Evolutionary conservation across 2,797 vertebrate genomes (phyloP).

Genomic region (Phyllotis vaccarum): DNA sequence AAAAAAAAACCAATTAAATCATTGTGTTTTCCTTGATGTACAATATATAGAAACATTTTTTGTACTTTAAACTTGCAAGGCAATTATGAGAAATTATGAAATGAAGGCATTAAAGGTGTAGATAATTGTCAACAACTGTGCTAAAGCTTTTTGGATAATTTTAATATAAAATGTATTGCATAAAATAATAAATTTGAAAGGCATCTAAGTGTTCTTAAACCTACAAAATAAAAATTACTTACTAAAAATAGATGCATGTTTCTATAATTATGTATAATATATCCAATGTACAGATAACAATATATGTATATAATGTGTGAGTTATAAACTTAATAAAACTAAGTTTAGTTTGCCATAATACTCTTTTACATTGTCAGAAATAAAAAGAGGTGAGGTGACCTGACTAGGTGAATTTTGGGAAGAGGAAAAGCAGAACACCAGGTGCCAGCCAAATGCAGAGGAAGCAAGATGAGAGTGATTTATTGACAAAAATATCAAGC

Average conservation of each 20-base stretch:
- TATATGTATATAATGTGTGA: neutral
- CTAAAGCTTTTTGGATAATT: neutral
- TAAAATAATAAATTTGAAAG: neutral
- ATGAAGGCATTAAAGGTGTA: neutral
- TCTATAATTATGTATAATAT: no score
- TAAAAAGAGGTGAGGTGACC: no score
- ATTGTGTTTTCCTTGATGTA: neutral
- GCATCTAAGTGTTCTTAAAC: neutral
- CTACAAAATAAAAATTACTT: neutral
- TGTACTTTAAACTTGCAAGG: neutral
- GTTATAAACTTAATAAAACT: neutral
- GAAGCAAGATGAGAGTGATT: no score
- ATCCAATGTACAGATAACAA: neutral
- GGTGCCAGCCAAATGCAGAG: no score
- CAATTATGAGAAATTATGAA: constrained; percentile 11
- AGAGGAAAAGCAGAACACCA: no score
- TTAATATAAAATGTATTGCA: neutral
- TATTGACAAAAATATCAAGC: no score
- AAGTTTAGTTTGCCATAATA: neutral
- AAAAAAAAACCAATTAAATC: neutral
- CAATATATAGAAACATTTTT: neutral
- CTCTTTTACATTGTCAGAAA: no score
- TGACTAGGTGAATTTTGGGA: no score
- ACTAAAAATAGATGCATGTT: neutral
- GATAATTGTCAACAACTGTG: neutral